These are phyloP conservation scores for Gallinago media DNA, from an alignment of 2,113 vertebrate species.

Conservation along the genomic window DNA sequence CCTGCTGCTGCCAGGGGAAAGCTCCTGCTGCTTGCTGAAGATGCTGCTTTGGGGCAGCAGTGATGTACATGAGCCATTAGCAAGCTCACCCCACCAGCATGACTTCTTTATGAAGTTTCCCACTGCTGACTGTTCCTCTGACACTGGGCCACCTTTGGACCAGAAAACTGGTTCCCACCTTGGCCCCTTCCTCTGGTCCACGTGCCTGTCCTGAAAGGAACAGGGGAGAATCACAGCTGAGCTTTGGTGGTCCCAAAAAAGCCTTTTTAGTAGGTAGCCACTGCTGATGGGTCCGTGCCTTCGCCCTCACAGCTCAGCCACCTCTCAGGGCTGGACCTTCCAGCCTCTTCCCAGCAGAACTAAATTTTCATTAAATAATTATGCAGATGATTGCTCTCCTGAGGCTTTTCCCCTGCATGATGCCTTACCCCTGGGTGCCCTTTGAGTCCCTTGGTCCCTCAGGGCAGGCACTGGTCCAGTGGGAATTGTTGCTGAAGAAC, in stretches of 20 bases:
- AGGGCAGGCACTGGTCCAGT: not conserved
- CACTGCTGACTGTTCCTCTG: conserved; percentile 25
- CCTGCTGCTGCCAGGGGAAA: conserved; percentile 27
- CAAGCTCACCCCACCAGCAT: not conserved
- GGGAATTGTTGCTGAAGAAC: not conserved
- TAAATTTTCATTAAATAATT: not conserved
- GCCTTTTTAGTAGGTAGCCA: not conserved
- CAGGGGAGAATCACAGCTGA: not conserved
- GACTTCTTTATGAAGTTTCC: conserved; percentile 48
- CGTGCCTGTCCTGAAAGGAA: conserved; percentile 20
- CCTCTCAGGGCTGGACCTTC: not conserved
- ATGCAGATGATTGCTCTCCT: not conserved
- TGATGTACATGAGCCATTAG: not conserved
- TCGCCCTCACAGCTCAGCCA: not conserved
- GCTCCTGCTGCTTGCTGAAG: not conserved
- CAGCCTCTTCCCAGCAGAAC: not conserved
- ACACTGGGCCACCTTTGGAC: not conserved
- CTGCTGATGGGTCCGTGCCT: not conserved
- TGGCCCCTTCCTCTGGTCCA: not conserved
- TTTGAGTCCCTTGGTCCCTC: not conserved
- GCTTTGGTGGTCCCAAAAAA: not conserved
- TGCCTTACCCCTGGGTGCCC: not conserved
- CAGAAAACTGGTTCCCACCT: not conserved
- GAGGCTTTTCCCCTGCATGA: not conserved
- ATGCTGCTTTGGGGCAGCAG: not conserved